Evolutionary conservation across 2,113 vertebrate genomes (phyloP).

Genomic region (Laticauda colubrina): DNA sequence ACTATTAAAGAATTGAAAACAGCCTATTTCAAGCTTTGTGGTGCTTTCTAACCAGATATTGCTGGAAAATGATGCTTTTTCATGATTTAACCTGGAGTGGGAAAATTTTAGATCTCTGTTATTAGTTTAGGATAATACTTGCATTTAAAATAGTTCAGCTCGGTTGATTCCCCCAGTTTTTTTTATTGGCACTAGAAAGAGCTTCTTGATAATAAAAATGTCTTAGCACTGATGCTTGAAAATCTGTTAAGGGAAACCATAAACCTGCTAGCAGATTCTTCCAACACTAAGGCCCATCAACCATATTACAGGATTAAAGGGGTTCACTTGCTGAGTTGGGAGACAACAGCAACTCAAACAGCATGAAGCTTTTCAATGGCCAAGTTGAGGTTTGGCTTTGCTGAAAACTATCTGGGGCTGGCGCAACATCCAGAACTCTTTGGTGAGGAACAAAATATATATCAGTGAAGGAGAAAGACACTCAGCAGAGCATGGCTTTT

Average conservation of each 20-base stretch:
- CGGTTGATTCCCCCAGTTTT: background rate
- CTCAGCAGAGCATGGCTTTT: conserved; percentile 58
- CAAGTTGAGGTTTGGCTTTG: conserved; percentile 69
- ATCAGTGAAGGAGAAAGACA: conserved; percentile 62
- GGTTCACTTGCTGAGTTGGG: conserved; percentile 76
- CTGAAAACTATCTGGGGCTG: conserved; percentile 68
- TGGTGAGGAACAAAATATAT: conserved; percentile 52
- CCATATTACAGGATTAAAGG: conserved; percentile 62
- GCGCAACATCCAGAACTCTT: conserved; percentile 67
- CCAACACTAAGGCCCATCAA: conserved; percentile 63
- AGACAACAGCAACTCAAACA: conserved; percentile 68
- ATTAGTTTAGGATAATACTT: conserved; percentile 62
- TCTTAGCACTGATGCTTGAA: conserved; percentile 56
- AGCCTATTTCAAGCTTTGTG: conserved; percentile 38
- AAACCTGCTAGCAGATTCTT: conserved; percentile 65
- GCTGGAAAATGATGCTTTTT: conserved; percentile 64
- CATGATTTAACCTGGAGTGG: conserved; percentile 67
- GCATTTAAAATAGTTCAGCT: conserved; percentile 62
- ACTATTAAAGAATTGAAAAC: conserved; percentile 32
- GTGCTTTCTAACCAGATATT: conserved; percentile 39
- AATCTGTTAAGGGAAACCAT: conserved; percentile 59
- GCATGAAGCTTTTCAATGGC: conserved; percentile 76
- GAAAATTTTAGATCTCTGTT: conserved; percentile 59
- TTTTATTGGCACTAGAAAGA: conserved; percentile 28
- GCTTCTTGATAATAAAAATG: conserved; percentile 47